phyloP scores from a whole-genome alignment of 2,797 vertebrate genomes.

The Darevskia nairensis region DNA sequence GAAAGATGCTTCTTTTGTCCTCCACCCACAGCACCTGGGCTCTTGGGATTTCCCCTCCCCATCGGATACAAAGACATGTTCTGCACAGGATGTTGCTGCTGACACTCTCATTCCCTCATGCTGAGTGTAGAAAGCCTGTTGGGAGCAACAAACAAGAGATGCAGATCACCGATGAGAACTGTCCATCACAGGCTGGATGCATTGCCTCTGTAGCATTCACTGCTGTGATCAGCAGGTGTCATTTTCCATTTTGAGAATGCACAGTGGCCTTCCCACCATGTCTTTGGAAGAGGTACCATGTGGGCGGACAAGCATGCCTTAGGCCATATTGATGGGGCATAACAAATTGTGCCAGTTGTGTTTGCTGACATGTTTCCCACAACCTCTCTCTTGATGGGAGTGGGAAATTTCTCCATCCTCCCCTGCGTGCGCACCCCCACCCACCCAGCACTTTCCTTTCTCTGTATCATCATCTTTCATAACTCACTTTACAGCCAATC shows the following conservation, averaged over 20 bases:
- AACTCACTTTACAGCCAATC: background rate
- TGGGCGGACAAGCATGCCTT: background rate
- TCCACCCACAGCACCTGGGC: background rate
- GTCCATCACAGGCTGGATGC: background rate
- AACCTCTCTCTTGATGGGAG: background rate
- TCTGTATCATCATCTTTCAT: background rate
- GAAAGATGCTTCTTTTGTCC: constrained; percentile 9
- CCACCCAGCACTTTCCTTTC: background rate
- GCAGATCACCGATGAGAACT: background rate
- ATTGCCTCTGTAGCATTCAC: background rate
- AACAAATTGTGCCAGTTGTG: background rate
- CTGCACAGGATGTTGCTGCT: background rate
- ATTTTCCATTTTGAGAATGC: background rate
- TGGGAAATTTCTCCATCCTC: background rate
- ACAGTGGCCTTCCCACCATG: background rate
- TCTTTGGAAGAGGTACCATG: background rate
- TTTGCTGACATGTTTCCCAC: background rate
- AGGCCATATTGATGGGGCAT: background rate
- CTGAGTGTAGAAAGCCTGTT: background rate
- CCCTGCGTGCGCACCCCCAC: background rate
- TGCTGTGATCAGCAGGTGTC: background rate
- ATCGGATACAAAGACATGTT: background rate
- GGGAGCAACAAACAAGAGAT: background rate
- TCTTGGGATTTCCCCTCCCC: background rate
- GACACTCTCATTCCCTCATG: background rate